Evolutionary conservation across 2,113 vertebrate species (phyloP).

Genomic region (Gavia stellata): DNA sequence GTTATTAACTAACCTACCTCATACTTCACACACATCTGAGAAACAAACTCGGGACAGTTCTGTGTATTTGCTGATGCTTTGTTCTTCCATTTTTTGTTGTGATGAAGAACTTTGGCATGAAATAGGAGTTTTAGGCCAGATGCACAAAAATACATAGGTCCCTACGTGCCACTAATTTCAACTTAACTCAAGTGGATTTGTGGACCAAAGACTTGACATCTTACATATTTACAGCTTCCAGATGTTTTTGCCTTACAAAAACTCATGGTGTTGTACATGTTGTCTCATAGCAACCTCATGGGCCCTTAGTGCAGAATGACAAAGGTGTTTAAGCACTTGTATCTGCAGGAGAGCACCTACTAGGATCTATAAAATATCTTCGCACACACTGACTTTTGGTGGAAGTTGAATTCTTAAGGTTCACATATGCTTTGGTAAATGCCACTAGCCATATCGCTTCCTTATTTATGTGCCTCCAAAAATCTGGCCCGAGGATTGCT

Average conservation of each 20-base stretch:
- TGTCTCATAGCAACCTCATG: background rate
- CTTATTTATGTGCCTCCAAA: slow-evolving; percentile 2
- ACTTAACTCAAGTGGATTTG: background rate
- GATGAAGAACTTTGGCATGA: background rate
- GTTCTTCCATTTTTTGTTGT: background rate
- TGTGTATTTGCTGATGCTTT: background rate
- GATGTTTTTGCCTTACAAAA: background rate
- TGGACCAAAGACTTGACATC: background rate
- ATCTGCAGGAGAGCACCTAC: background rate
- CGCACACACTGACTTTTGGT: background rate
- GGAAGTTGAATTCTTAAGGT: background rate
- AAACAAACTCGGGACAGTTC: background rate
- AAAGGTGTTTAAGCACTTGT: background rate
- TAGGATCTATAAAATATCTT: background rate
- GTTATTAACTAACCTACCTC: background rate
- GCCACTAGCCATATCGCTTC: background rate
- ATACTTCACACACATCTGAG: background rate
- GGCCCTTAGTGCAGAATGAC: background rate
- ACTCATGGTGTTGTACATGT: background rate
- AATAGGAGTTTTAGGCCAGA: background rate
- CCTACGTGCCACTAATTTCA: background rate
- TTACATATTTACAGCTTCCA: slow-evolving; percentile 7
- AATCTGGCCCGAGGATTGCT: background rate
- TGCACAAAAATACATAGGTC: background rate
- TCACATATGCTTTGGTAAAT: background rate